These are phyloP conservation scores for Apodemia hepburni DNA, from an alignment of 2,888 invertebrate species.

Conservation along the genomic window DNA sequence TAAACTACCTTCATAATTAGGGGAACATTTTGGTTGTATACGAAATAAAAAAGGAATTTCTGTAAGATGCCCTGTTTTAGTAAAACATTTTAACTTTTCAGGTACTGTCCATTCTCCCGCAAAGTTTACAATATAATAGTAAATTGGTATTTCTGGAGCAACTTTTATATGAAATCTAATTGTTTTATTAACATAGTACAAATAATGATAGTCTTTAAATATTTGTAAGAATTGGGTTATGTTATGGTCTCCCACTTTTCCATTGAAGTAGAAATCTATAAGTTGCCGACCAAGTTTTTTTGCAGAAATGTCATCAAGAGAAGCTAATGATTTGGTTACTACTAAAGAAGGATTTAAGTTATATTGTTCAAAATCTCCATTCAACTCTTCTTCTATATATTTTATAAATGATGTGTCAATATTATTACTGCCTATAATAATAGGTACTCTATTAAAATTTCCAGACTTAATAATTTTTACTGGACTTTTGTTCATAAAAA, in stretches of 20 bases:
- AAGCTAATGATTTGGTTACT: constrained; percentile 49
- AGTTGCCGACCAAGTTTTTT: constrained; percentile 55
- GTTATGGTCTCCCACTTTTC: constrained; percentile 52
- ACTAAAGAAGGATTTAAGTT: constrained; percentile 53
- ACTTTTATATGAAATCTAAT: constrained; percentile 55
- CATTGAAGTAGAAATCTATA: constrained; percentile 59
- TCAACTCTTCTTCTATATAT: constrained; percentile 45
- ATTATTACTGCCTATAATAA: constrained; percentile 66
- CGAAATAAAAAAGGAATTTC: constrained; percentile 65
- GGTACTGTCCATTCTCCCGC: constrained; percentile 61
- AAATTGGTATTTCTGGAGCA: constrained; percentile 53
- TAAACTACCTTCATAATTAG: constrained; percentile 51
- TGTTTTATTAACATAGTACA: constrained; percentile 63
- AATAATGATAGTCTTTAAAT: constrained; percentile 62
- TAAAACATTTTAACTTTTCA: constrained; percentile 44
- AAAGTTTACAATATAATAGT: constrained; percentile 61
- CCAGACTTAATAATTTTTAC: constrained; percentile 57
- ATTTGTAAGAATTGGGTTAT: constrained; percentile 60
- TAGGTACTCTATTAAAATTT: constrained; percentile 63
- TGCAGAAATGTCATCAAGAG: constrained; percentile 41
- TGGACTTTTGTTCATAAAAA: constrained; percentile 64
- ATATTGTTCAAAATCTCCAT: constrained; percentile 53
- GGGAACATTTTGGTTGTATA: constrained; percentile 41
- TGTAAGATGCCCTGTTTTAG: constrained; percentile 56
- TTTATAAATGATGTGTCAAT: constrained; percentile 54